Percentiles rank a stretch among this genome's conserved stretches.
phyloP scores from a whole-genome alignment of 2,113 vertebrate genomes.

The Elaphurus davidianus region DNA sequence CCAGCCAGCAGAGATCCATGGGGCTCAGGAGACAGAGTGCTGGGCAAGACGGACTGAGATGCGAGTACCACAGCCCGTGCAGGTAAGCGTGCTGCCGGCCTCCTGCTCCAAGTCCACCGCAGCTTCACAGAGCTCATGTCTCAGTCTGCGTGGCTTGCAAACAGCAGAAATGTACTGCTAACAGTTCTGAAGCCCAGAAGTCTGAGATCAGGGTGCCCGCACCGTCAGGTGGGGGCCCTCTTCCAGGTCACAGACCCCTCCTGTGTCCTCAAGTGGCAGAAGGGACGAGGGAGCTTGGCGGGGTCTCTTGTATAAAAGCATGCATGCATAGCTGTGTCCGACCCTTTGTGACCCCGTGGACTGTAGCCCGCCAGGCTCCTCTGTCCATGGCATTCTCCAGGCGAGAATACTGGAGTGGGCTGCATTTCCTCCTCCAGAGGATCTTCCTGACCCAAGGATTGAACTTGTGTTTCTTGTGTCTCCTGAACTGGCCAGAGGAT shows the following conservation, averaged over 20 bases:
- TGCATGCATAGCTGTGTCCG: fast-evolving
- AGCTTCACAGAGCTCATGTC: background rate
- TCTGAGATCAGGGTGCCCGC: background rate
- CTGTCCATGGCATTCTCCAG: background rate
- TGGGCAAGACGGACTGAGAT: background rate
- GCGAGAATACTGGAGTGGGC: background rate
- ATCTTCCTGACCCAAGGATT: background rate
- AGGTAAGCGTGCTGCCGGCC: fast-evolving
- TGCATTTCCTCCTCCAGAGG: background rate
- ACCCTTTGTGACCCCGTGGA: background rate
- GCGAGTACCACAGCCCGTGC: fast-evolving
- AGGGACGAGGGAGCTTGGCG: background rate
- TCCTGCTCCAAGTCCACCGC: background rate
- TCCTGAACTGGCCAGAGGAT: background rate
- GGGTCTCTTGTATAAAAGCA: background rate
- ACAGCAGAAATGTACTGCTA: background rate
- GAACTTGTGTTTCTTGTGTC: background rate
- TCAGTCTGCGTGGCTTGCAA: background rate
- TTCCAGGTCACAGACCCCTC: background rate
- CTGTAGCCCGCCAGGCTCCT: background rate
- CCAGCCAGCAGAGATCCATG: background rate
- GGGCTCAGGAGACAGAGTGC: background rate
- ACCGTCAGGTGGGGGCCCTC: fast-evolving
- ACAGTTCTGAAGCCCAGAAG: background rate
- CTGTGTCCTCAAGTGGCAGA: background rate